Evolutionary conservation across 2,888 invertebrate genomes (phyloP).

Genomic region (Exocentrus adspersus): DNA sequence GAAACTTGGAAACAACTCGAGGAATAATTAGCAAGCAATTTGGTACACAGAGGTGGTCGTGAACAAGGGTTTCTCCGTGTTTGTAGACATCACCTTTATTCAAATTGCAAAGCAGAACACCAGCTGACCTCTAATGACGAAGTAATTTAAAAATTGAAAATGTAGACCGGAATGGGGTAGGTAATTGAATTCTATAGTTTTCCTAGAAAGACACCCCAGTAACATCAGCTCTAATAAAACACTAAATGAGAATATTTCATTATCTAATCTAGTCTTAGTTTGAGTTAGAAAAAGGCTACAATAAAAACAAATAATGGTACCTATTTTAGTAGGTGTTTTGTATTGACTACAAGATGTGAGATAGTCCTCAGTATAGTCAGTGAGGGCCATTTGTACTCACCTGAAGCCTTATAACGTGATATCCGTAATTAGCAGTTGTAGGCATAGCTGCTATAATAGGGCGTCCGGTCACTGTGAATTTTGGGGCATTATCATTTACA

Average conservation of each 20-base stretch:
- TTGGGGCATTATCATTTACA: constrained; percentile 85
- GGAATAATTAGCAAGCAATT: constrained; percentile 5
- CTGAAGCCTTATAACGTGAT: constrained; percentile 79
- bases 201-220: too few species aligned
- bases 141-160: not conserved
- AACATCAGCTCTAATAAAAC: too few species aligned
- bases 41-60: not conserved
- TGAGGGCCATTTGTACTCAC: too few species aligned
- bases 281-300: too few species aligned
- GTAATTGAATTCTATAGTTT: not conserved
- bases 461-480: constrained; percentile 77
- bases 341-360: too few species aligned
- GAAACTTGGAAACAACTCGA: not conserved
- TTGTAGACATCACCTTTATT: not conserved
- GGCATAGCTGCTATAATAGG: constrained; percentile 87
- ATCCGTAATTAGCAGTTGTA: constrained; percentile 82
- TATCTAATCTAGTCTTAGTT: too few species aligned
- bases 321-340: too few species aligned
- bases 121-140: not conserved
- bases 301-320: too few species aligned
- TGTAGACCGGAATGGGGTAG: not conserved
- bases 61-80: not conserved
- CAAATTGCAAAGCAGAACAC: not conserved
- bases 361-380: too few species aligned
- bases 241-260: too few species aligned